Evolutionary conservation across 1,140 invertebrate species (phyloP).

Genomic region (Sitobion miscanthi): DNA sequence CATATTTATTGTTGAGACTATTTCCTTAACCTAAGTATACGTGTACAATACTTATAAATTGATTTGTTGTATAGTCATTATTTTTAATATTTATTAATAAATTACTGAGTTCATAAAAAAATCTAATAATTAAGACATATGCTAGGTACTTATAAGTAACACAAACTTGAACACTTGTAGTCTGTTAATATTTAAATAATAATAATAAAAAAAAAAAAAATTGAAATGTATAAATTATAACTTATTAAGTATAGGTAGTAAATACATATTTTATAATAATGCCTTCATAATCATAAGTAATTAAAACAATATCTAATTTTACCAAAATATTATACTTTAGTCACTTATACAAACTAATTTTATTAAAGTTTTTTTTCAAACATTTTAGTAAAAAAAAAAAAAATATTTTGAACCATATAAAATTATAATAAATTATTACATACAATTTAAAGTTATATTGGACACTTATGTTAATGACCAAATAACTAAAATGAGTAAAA

Average conservation of each 20-base stretch:
- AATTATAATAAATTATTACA: background rate
- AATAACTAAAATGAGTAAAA: background rate
- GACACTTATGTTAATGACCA: background rate
- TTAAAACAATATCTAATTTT: background rate
- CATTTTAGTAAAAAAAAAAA: background rate
- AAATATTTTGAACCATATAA: background rate
- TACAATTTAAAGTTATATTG: background rate
- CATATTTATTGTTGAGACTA: background rate
- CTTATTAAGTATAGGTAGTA: conserved; percentile 14
- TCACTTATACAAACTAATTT: background rate
- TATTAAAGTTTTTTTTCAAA: background rate
- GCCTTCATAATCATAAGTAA: conserved; percentile 3
- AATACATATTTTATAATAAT: conserved; percentile 27
- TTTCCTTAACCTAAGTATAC: background rate
- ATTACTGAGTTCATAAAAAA: background rate
- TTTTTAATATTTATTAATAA: background rate
- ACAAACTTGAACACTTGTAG: conserved; percentile 37
- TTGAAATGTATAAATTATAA: background rate
- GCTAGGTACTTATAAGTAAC: background rate
- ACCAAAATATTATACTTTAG: background rate
- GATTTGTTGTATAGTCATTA: background rate
- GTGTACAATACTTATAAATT: background rate
- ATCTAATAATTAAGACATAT: background rate
- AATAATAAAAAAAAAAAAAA: background rate
- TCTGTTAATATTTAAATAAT: background rate